These are phyloP conservation scores for Lepidocyrtoides sp. DNA, from an alignment of 2,888 invertebrate species.

Conservation along the genomic window DNA sequence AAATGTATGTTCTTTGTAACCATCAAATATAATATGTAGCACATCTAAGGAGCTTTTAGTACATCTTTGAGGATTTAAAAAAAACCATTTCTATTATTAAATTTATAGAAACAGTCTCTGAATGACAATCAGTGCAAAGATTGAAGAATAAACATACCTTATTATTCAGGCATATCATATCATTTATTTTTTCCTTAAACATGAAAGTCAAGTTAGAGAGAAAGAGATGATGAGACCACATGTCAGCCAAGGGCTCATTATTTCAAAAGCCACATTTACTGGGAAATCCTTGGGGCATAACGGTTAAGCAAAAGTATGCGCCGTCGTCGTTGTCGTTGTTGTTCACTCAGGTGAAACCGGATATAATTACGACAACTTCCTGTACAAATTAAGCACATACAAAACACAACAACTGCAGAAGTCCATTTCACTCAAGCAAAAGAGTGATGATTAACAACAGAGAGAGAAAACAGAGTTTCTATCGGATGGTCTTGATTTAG, in stretches of 20 bases:
- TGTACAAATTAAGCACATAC: neutral
- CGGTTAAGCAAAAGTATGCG: neutral
- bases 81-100: too few species aligned
- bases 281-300: slow-evolving; percentile 14
- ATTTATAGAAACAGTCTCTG: too few species aligned
- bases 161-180: too few species aligned
- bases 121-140: too few species aligned
- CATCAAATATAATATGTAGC: too few species aligned
- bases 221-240: slow-evolving; percentile 1
- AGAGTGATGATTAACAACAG: too few species aligned
- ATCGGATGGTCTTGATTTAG: too few species aligned
- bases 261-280: neutral
- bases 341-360: slow-evolving; percentile 50
- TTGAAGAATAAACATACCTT: too few species aligned
- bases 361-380: slow-evolving; percentile 65
- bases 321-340: neutral
- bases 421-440: neutral
- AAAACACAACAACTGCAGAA: neutral
- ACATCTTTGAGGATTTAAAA: too few species aligned
- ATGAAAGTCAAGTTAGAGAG: neutral
- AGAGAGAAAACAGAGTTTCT: too few species aligned
- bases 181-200: neutral
- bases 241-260: slow-evolving; percentile 4
- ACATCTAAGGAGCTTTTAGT: too few species aligned
- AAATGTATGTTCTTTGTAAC: too few species aligned